Evolutionary conservation across 2,113 vertebrate genomes (phyloP).

Genomic region (Hippolais icterina): DNA sequence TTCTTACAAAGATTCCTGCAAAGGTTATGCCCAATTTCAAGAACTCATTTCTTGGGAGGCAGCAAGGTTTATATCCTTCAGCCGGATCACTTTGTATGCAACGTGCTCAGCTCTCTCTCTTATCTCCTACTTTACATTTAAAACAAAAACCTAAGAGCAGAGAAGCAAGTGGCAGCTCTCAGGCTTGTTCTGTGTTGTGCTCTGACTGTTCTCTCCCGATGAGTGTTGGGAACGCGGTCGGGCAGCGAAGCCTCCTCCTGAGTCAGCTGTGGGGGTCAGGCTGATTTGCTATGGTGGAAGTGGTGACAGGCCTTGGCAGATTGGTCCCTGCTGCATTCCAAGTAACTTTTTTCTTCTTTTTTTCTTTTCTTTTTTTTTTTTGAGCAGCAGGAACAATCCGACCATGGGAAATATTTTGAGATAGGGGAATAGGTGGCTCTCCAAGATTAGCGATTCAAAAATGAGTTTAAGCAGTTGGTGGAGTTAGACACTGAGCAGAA

Average conservation of each 20-base stretch:
- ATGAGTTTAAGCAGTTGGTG: neutral
- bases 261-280: slow-evolving; percentile 52
- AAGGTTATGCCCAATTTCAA: slow-evolving; percentile 21
- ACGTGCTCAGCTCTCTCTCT: neutral
- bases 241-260: neutral
- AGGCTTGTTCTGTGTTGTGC: neutral
- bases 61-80: neutral
- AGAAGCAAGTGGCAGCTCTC: neutral
- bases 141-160: neutral
- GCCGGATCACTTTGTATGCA: neutral
- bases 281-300: slow-evolving; percentile 39
- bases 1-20: slow-evolving; percentile 13
- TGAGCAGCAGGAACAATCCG: slow-evolving; percentile 4
- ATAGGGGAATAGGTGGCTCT: slow-evolving; percentile 30
- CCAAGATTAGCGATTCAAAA: neutral
- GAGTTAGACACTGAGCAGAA: neutral
- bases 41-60: neutral
- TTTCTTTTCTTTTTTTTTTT: neutral
- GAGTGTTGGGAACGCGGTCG: neutral
- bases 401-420: slow-evolving; percentile 27
- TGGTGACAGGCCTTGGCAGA: slow-evolving; percentile 56
- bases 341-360: neutral
- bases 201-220: neutral
- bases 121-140: neutral
- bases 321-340: neutral